These are phyloP conservation scores for Centropristis striata DNA, from an alignment of 2,113 vertebrate species.

Conservation along the genomic window DNA sequence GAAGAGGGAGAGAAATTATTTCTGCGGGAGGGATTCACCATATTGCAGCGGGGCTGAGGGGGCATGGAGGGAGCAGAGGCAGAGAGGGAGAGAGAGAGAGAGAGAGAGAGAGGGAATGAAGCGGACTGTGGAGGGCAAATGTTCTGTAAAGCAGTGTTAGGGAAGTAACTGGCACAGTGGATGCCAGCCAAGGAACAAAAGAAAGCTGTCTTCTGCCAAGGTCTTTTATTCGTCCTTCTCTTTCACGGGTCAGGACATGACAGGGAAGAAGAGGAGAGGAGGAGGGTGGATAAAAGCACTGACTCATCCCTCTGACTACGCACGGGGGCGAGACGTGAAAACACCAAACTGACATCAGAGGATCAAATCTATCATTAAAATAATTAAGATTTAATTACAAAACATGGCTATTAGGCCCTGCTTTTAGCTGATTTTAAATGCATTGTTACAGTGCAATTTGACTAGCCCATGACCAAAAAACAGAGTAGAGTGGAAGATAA, in stretches of 20 bases:
- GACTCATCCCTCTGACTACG: neutral
- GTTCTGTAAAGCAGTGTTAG: neutral
- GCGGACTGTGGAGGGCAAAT: slow-evolving; percentile 3
- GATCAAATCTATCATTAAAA: neutral
- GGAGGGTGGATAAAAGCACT: neutral
- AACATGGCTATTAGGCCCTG: no score
- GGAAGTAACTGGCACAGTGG: neutral
- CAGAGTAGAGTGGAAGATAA: no score
- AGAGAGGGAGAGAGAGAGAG: neutral
- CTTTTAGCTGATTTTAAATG: no score
- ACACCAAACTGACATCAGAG: neutral
- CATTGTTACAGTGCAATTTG: no score
- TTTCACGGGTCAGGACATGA: slow-evolving; percentile 12
- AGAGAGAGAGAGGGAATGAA: neutral
- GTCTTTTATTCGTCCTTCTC: slow-evolving; percentile 34
- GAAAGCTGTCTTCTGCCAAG: slow-evolving; percentile 25
- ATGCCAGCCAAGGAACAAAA: neutral
- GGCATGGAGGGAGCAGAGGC: neutral
- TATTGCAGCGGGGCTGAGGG: slow-evolving; percentile 35
- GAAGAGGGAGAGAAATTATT: slow-evolving; percentile 21
- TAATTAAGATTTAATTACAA: no score
- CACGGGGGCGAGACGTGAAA: neutral
- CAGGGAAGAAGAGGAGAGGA: neutral
- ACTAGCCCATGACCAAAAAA: no score
- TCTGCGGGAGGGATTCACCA: slow-evolving; percentile 24